Evolutionary conservation across 2,113 vertebrate species (phyloP), one percentile per base, ranked within the genome.

Genomic region (Pelobates fuscus): DNA sequence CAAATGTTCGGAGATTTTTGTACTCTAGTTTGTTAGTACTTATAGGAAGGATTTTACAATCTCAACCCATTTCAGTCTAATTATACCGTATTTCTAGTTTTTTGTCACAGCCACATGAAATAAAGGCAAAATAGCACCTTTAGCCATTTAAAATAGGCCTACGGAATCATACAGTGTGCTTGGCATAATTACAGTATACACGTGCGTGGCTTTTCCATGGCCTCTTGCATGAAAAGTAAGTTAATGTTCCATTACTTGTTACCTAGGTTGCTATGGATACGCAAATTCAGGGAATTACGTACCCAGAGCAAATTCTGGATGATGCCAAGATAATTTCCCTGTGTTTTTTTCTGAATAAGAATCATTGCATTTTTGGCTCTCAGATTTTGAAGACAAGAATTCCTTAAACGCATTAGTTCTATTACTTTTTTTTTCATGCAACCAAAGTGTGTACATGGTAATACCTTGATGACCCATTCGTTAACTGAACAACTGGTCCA

Each of bases 361-460:
- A 66, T 57, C 49, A 20, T 57, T 64, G 62, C 55, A 74, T 65
- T 65, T 57, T 74, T 65, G 32, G 30, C n/a, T 15, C 60, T 30
- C 27, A 18, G 21, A 57, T 63, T 46, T 41, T 61, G 17, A 30
- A 43, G 25, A 25, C 0, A 21, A 41, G n/a, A 29, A 52, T 25
- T 27, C 5, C 37, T 30, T 70, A 32, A 37, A 18, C n/a, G n/a
- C n/a, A n/a, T n/a, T n/a, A n/a, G n/a, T n/a, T n/a, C n/a, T n/a
- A n/a, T n/a, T n/a, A n/a, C n/a, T n/a, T n/a, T n/a, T n/a, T n/a
- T n/a, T n/a, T n/a, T n/a, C n/a, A n/a, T n/a, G n/a, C n/a, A n/a
- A n/a, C n/a, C n/a, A n/a, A n/a, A n/a, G n/a, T n/a, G n/a, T n/a
- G n/a, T n/a, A n/a, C n/a, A n/a, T n/a, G n/a, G n/a, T n/a, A n/a